Conservation (phyloP, 2,113 vertebrate genomes). For the Tragelaphus buxtoni region DNA sequence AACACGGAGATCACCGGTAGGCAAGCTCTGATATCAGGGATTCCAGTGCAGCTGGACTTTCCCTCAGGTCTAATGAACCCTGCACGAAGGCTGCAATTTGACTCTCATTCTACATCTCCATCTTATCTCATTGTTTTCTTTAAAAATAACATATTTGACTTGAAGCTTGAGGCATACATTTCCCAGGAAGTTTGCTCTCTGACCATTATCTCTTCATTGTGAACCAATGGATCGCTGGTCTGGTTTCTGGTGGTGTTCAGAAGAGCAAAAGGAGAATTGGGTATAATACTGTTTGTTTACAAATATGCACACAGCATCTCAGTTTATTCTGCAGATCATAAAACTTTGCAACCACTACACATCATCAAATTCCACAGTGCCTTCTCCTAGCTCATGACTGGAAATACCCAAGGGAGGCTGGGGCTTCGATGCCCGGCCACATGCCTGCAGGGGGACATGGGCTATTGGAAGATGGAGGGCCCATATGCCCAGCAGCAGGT, state of each 20-base stretch:
- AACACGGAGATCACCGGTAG: neutral
- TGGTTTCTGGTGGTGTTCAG: neutral
- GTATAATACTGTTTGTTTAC: neutral
- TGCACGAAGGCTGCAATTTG: neutral
- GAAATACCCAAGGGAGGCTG: neutral
- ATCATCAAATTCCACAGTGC: neutral
- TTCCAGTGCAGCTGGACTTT: neutral
- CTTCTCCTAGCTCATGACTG: neutral
- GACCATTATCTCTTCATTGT: neutral
- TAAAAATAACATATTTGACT: neutral
- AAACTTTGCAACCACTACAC: neutral
- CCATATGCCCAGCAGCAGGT: neutral
- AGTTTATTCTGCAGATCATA: neutral
- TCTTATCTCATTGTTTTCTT: neutral
- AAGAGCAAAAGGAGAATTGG: neutral
- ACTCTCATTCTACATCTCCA: neutral
- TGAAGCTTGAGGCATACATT: neutral
- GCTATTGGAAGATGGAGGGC: neutral
- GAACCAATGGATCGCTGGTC: neutral
- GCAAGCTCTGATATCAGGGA: neutral
- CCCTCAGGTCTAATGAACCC: neutral
- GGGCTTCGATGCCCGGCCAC: rapidly evolving
- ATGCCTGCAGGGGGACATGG: too few relatives aligned
- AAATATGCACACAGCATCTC: neutral
- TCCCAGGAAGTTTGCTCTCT: neutral